Evolutionary conservation across 2,113 vertebrate species (phyloP).

Genomic region (Pardalotus punctatus): DNA sequence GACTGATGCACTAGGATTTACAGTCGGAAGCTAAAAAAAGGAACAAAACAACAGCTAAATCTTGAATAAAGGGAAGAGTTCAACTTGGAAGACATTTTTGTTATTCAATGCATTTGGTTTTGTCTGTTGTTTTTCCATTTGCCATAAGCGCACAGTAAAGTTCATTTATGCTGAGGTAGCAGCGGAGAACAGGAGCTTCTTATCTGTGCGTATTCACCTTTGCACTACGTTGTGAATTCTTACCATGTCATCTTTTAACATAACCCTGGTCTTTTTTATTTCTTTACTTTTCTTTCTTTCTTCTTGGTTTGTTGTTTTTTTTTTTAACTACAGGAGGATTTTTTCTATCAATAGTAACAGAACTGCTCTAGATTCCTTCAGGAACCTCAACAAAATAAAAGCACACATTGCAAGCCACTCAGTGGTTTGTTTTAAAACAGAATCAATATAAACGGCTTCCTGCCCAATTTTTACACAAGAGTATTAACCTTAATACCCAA

Average conservation of each 20-base stretch:
- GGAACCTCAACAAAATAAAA: neutral
- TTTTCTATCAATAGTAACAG: neutral
- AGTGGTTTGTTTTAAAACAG: neutral
- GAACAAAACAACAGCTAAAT: neutral
- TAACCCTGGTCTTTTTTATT: neutral
- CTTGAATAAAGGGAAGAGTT: neutral
- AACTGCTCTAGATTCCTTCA: neutral
- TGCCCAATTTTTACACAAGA: neutral
- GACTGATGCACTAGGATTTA: conserved; percentile 69
- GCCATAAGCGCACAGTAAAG: neutral
- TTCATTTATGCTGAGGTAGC: neutral
- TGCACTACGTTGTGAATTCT: neutral
- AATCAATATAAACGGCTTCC: neutral
- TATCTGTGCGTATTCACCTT: neutral
- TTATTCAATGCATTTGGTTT: neutral
- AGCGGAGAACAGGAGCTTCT: neutral
- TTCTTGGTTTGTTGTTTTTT: neutral
- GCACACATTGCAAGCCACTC: neutral
- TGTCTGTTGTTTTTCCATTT: neutral
- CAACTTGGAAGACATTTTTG: neutral
- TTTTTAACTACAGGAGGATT: neutral
- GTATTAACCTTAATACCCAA: neutral
- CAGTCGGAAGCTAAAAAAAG: conserved; percentile 70
- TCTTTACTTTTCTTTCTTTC: neutral
- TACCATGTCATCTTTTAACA: neutral